Conservation (phyloP, 2,888 invertebrate genomes). For the Labia minor region DNA sequence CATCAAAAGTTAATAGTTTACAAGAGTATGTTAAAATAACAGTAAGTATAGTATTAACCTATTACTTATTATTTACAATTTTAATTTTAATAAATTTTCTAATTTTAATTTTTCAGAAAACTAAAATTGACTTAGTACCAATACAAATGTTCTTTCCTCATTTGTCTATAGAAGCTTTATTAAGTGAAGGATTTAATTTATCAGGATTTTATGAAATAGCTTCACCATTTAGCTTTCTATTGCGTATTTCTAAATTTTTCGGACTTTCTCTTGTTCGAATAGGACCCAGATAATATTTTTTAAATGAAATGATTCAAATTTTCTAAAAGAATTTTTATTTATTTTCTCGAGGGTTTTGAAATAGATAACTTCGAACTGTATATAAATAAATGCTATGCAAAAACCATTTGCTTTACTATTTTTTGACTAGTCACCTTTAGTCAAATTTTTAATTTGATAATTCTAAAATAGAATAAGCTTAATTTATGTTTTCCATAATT, state of each 20-base stretch:
- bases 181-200: background rate
- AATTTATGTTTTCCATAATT: no score
- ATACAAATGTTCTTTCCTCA: background rate
- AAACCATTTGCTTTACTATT: no score
- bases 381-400: no score
- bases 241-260: background rate
- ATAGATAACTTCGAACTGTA: no score
- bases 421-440: no score
- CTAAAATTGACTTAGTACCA: background rate
- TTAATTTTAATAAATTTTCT: no score
- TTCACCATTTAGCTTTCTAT: background rate
- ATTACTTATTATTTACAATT: no score
- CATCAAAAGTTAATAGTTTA: constrained; percentile 29
- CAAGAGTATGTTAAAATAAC: background rate
- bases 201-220: background rate
- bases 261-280: background rate
- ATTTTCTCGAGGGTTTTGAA: no score
- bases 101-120: background rate
- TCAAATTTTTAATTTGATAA: no score
- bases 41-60: background rate
- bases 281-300: background rate
- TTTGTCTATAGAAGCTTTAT: background rate
- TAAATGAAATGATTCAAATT: no score
- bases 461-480: no score
- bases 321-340: no score